Percentiles rank a stretch among this genome's conserved stretches.
Evolutionary conservation across 2,888 invertebrate species (phyloP).

Genomic region (Erebia epiphron): DNA sequence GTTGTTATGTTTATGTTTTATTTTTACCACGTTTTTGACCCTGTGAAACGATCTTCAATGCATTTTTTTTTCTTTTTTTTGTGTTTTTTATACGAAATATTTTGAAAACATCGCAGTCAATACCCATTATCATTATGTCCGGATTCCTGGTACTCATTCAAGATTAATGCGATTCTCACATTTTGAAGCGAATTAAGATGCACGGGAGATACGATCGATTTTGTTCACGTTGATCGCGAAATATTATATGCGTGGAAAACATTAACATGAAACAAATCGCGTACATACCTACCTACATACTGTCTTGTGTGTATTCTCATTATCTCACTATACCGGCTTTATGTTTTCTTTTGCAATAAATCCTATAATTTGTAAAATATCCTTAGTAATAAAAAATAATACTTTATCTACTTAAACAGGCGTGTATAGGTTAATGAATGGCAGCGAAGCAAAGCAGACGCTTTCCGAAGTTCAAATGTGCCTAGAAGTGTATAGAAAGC

Average conservation of each 20-base stretch:
- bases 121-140: slow-evolving; percentile 44
- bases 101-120: slow-evolving; percentile 43
- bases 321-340: background rate
- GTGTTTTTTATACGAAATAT: slow-evolving; percentile 28
- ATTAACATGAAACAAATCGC: slow-evolving; percentile 38
- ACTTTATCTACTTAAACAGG: background rate
- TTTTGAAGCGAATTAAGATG: slow-evolving; percentile 59
- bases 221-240: slow-evolving; percentile 64
- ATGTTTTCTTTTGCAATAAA: slow-evolving; percentile 5
- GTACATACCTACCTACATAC: slow-evolving; percentile 36
- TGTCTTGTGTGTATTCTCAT: slow-evolving; percentile 16
- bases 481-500: no score
- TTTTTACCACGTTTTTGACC: no score
- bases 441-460: no score
- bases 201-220: slow-evolving; percentile 58
- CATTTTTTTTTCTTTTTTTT: background rate
- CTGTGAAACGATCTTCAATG: background rate
- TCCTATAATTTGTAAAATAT: background rate
- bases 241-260: slow-evolving; percentile 66
- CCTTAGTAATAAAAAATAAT: no score
- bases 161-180: slow-evolving; percentile 56
- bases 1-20: background rate
- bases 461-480: no score
- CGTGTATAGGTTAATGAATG: background rate
- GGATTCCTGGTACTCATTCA: slow-evolving; percentile 55